Evolutionary conservation across 2,797 vertebrate genomes (phyloP).

Genomic region (Neostethus bicornis): DNA sequence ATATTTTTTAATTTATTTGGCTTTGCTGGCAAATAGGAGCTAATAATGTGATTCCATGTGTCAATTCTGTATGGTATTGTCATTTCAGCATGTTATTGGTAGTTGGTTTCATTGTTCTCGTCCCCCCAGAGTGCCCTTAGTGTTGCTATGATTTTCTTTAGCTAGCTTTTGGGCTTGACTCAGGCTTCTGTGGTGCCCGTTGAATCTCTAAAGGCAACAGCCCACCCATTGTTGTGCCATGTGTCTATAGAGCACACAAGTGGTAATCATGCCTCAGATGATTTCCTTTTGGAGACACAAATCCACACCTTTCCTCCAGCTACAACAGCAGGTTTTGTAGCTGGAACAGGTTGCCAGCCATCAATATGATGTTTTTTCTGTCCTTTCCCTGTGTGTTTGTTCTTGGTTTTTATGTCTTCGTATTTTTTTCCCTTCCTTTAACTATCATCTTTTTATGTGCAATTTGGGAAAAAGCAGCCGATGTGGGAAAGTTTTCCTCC

Average conservation of each 20-base stretch:
- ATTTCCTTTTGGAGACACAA: conserved; percentile 56
- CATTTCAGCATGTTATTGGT: conserved; percentile 60
- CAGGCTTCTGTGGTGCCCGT: conserved; percentile 62
- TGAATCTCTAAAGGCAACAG: conserved; percentile 66
- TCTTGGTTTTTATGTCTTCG: neutral
- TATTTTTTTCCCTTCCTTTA: neutral
- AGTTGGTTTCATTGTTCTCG: conserved; percentile 48
- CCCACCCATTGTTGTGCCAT: conserved; percentile 59
- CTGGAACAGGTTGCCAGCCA: conserved; percentile 30
- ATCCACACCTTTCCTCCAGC: conserved; percentile 34
- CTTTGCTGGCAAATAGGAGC: conserved; percentile 5
- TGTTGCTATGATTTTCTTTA: conserved; percentile 63
- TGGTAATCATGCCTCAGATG: conserved; percentile 67
- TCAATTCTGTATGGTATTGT: conserved; percentile 32
- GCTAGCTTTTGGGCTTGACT: conserved; percentile 52
- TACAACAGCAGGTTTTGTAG: conserved; percentile 56
- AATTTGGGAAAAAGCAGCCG: conserved; percentile 16
- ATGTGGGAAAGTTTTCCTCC: conserved; percentile 16
- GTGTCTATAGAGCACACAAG: conserved; percentile 62
- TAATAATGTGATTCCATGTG: conserved; percentile 14
- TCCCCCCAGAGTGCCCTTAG: conserved; percentile 64
- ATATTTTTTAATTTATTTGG: neutral
- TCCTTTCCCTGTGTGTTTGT: conserved; percentile 16
- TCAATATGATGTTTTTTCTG: conserved; percentile 22
- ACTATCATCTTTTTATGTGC: conserved; percentile 26